A percentile compares a stretch with the other conserved stretches of the same genome.
Evolutionary conservation across 2,888 invertebrate genomes (phyloP).

Genomic region (Epinotia brunnichana): DNA sequence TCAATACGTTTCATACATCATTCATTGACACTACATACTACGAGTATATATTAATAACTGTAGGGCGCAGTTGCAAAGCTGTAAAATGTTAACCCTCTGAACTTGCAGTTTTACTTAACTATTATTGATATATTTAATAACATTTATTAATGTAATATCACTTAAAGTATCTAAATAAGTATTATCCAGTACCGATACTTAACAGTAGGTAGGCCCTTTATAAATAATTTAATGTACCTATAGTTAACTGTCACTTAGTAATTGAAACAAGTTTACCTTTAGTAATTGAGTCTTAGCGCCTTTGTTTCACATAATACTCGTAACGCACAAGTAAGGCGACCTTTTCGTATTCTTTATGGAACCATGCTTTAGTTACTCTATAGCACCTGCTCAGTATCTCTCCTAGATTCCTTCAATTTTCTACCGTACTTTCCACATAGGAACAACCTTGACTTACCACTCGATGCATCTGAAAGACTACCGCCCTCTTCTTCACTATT

Average conservation of each 20-base stretch:
- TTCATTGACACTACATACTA: slow-evolving; percentile 17
- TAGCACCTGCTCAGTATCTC: slow-evolving; percentile 63
- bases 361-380: slow-evolving; percentile 65
- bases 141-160: slow-evolving; percentile 6
- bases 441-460: slow-evolving; percentile 63
- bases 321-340: slow-evolving; percentile 18
- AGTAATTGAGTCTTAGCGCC: slow-evolving; percentile 31
- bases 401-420: slow-evolving; percentile 56
- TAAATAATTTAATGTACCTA: slow-evolving; percentile 9
- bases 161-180: slow-evolving; percentile 15
- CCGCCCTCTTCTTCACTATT: slow-evolving; percentile 83
- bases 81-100: background rate
- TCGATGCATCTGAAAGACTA: slow-evolving; percentile 77
- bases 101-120: background rate
- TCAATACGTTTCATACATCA: slow-evolving; percentile 49
- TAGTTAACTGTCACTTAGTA: slow-evolving; percentile 33
- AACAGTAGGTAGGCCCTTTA: slow-evolving; percentile 33
- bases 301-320: slow-evolving; percentile 6
- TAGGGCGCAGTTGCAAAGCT: slow-evolving; percentile 24
- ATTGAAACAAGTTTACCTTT: slow-evolving; percentile 14
- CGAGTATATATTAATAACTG: background rate
- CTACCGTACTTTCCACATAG: slow-evolving; percentile 52
- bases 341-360: slow-evolving; percentile 44
- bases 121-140: background rate
- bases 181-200: slow-evolving; percentile 12